phyloP scores from a whole-genome alignment of 2,797 vertebrate species.

The Sitta carolinensis region DNA sequence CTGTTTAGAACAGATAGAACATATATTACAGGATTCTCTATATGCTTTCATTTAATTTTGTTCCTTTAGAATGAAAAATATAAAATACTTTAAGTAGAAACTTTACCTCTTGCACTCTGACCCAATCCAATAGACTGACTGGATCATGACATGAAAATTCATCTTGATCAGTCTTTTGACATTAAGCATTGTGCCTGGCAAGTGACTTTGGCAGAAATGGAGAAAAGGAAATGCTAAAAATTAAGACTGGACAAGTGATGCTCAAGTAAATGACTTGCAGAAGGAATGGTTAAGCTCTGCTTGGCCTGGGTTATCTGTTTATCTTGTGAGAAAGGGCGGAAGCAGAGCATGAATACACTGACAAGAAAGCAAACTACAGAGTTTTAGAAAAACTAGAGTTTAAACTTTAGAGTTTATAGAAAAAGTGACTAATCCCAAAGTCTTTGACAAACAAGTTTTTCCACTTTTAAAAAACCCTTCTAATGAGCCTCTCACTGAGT shows the following conservation, averaged over 20 bases:
- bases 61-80: neutral
- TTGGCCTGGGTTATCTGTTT: neutral
- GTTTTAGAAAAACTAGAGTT: neutral
- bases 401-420: too few relatives aligned
- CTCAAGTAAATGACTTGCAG: neutral
- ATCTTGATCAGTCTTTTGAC: neutral
- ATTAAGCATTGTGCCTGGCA: neutral
- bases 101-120: neutral
- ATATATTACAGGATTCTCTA: neutral
- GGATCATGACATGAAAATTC: slow-evolving; percentile 28
- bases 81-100: neutral
- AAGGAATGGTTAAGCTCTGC: slow-evolving; percentile 1
- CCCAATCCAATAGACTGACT: neutral
- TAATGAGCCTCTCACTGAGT: slow-evolving; percentile 6
- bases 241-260: neutral
- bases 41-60: neutral
- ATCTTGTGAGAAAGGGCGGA: neutral
- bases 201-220: neutral
- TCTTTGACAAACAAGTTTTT: neutral
- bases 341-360: neutral
- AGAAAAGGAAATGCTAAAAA: neutral
- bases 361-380: neutral
- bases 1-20: neutral
- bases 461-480: neutral
- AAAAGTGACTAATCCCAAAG: neutral